Percentiles rank a stretch among this genome's conserved stretches.
Conservation (phyloP, 2,113 vertebrate species). For the Thunnus thynnus region DNA sequence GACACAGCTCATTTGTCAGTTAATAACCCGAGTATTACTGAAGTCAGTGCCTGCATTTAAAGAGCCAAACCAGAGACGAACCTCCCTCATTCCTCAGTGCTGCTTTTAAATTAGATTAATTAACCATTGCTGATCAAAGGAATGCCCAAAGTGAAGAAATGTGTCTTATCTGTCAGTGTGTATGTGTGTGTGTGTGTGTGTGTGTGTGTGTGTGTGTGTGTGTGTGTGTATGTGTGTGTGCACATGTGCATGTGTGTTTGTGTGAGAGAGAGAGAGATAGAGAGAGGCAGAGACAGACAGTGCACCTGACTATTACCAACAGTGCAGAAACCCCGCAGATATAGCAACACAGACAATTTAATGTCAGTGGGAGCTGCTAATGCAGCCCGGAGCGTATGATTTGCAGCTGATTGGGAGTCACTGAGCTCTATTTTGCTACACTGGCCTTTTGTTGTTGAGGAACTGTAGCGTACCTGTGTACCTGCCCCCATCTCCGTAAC, state of each 20-base stretch:
- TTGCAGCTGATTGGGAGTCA: conserved; percentile 52
- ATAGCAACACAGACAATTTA: conserved; percentile 60
- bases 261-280: background rate
- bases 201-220: too few relatives aligned
- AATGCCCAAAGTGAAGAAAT: conserved; percentile 34
- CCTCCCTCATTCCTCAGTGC: background rate
- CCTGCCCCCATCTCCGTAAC: conserved; percentile 33
- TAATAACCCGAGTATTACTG: conserved; percentile 34
- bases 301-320: conserved; percentile 39
- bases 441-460: conserved; percentile 60
- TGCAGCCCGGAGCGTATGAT: conserved; percentile 36
- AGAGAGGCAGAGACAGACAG: background rate
- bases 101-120: conserved; percentile 50
- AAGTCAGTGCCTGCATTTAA: conserved; percentile 23
- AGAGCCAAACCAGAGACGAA: conserved; percentile 18
- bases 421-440: conserved; percentile 41
- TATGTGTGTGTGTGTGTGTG: conserved; percentile 3
- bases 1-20: conserved; percentile 43
- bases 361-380: conserved; percentile 44
- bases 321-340: conserved; percentile 38
- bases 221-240: background rate
- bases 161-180: conserved; percentile 22
- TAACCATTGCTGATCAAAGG: conserved; percentile 43
- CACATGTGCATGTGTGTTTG: background rate
- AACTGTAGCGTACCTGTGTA: conserved; percentile 51